Percentiles rank a stretch among this genome's conserved stretches.
Conservation (phyloP, 2,797 vertebrate genomes). For the Eupleurogrammus muticus region DNA sequence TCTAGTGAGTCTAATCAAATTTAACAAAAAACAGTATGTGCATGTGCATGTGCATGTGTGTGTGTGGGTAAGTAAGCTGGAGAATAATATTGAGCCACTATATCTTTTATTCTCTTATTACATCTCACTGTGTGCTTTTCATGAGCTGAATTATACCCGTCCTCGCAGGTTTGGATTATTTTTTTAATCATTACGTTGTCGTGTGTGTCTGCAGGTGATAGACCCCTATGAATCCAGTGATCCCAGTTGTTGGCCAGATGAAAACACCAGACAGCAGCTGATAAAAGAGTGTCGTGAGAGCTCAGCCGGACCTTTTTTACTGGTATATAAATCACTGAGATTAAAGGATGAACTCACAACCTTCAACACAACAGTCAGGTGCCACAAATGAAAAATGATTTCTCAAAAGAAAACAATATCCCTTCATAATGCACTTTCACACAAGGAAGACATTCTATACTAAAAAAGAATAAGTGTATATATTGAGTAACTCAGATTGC, state of each 20-base stretch:
- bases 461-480: too few relatives aligned
- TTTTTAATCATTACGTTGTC: conserved; percentile 12
- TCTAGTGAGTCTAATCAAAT: conserved; percentile 35
- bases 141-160: conserved; percentile 2
- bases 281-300: conserved; percentile 80
- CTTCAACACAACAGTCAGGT: not conserved
- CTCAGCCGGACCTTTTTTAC: conserved; percentile 83
- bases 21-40: conserved; percentile 19
- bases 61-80: too few relatives aligned
- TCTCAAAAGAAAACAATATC: too few relatives aligned
- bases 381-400: not conserved
- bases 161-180: not conserved
- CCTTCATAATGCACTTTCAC: too few relatives aligned
- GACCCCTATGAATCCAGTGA: conserved; percentile 84
- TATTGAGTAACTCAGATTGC: too few relatives aligned
- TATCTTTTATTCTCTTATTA: conserved; percentile 35
- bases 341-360: not conserved
- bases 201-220: conserved; percentile 74
- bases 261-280: conserved; percentile 74
- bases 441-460: too few relatives aligned
- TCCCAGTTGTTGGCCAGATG: conserved; percentile 72
- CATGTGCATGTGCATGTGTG: conserved; percentile 5
- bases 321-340: conserved; percentile 72
- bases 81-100: conserved; percentile 20
- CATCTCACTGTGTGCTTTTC: conserved; percentile 31